A percentile compares a stretch with the other conserved stretches of the same genome.
Conservation (phyloP, 2,797 vertebrate species). For the Rhinichthys osculus region DNA sequence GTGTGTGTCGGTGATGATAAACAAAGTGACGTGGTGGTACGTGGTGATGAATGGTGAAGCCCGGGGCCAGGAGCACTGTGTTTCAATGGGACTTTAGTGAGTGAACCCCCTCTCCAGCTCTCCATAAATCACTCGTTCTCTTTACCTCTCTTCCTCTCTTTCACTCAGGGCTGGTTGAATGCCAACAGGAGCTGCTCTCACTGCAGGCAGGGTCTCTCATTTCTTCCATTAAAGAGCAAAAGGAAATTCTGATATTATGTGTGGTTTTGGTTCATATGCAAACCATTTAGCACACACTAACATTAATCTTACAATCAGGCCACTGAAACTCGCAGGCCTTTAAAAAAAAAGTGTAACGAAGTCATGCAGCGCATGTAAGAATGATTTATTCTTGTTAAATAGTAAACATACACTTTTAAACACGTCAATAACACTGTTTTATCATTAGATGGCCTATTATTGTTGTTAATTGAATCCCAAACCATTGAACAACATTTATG, state of each 20-base stretch:
- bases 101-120: slow-evolving; percentile 62
- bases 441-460: background rate
- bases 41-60: slow-evolving; percentile 67
- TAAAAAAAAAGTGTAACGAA: background rate
- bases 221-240: slow-evolving; percentile 33
- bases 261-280: slow-evolving; percentile 31
- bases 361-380: background rate
- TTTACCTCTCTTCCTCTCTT: slow-evolving; percentile 37
- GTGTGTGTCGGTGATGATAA: slow-evolving; percentile 60
- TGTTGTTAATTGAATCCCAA: background rate
- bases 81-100: slow-evolving; percentile 63
- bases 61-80: slow-evolving; percentile 64
- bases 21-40: slow-evolving; percentile 65
- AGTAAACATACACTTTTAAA: background rate
- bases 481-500: background rate
- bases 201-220: slow-evolving; percentile 58
- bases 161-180: slow-evolving; percentile 43
- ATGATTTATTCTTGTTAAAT: background rate
- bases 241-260: slow-evolving; percentile 36
- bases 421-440: background rate
- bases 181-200: slow-evolving; percentile 52
- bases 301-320: slow-evolving; percentile 38
- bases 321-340: background rate
- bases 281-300: slow-evolving; percentile 41
- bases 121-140: slow-evolving; percentile 61